Conservation (phyloP, 2,113 vertebrate species). For the Hippocampus zosterae region DNA sequence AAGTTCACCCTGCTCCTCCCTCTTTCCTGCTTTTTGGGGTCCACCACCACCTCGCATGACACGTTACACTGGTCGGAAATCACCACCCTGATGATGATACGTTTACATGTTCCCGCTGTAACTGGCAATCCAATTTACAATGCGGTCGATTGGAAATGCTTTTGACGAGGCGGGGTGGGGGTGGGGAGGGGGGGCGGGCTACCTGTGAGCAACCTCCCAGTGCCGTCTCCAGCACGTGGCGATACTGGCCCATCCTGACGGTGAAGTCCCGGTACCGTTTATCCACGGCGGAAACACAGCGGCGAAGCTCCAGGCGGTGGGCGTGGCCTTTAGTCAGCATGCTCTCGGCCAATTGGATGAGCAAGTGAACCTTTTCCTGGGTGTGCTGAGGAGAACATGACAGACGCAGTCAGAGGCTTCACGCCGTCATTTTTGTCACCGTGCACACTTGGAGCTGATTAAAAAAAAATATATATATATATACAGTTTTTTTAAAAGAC, state of each 20-base stretch:
- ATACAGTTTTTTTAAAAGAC: no score
- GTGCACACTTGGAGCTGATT: background rate
- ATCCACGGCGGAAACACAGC: constrained; percentile 92
- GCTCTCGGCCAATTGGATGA: constrained; percentile 94
- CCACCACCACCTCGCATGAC: no score
- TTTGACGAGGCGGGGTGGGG: no score
- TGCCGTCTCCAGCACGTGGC: constrained; percentile 85
- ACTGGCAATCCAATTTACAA: background rate
- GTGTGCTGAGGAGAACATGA: constrained; percentile 79
- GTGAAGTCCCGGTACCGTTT: constrained; percentile 96
- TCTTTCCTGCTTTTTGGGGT: no score
- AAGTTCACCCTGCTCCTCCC: no score
- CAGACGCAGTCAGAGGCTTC: background rate
- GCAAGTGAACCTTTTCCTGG: constrained; percentile 95
- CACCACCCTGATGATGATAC: no score
- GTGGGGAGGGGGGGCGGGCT: background rate
- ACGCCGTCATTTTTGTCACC: background rate
- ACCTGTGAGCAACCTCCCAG: constrained; percentile 92
- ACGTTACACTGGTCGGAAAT: background rate
- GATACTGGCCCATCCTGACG: constrained; percentile 90
- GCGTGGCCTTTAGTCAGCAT: constrained; percentile 96
- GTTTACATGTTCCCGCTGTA: no score
- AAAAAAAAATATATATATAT: no score
- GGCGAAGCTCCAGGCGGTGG: constrained; percentile 89
- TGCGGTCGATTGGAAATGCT: background rate